A percentile compares a stretch with the other conserved stretches of the same genome.
Conservation (phyloP, 2,113 vertebrate genomes). For the Cebus imitator region DNA sequence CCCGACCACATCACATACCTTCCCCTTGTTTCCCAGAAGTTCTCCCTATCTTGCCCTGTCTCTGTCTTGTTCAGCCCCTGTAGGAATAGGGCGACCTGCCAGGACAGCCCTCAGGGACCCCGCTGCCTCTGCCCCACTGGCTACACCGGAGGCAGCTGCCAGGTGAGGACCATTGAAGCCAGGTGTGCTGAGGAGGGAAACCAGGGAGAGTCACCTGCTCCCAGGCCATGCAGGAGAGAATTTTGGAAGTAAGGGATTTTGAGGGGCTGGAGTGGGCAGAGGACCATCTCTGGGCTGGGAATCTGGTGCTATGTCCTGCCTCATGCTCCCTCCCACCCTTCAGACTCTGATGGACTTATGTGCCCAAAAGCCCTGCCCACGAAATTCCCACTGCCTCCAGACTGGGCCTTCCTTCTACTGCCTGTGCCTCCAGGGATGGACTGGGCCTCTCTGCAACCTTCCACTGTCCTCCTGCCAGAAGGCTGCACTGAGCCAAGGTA, state of each 20-base stretch:
- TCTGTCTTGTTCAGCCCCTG: constrained; percentile 68
- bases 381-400: constrained; percentile 68
- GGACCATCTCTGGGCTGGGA: neutral
- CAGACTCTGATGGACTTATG: constrained; percentile 75
- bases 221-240: neutral
- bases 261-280: neutral
- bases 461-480: constrained; percentile 70
- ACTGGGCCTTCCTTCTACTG: constrained; percentile 71
- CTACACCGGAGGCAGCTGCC: constrained; percentile 76
- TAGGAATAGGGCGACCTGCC: constrained; percentile 77
- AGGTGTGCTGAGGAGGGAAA: neutral
- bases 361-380: constrained; percentile 73
- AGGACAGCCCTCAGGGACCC: constrained; percentile 72
- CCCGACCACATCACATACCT: neutral
- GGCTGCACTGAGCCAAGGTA: constrained; percentile 73
- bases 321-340: neutral
- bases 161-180: constrained; percentile 64
- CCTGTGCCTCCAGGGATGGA: constrained; percentile 77
- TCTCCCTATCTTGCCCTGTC: neutral
- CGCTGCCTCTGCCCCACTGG: constrained; percentile 75
- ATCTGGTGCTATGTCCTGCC: neutral
- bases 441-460: constrained; percentile 68
- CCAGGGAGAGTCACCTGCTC: neutral
- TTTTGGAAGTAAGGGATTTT: neutral
- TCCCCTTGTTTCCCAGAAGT: neutral